phyloP scores from a whole-genome alignment of 2,888 invertebrate species.

The Eilema caniola region DNA sequence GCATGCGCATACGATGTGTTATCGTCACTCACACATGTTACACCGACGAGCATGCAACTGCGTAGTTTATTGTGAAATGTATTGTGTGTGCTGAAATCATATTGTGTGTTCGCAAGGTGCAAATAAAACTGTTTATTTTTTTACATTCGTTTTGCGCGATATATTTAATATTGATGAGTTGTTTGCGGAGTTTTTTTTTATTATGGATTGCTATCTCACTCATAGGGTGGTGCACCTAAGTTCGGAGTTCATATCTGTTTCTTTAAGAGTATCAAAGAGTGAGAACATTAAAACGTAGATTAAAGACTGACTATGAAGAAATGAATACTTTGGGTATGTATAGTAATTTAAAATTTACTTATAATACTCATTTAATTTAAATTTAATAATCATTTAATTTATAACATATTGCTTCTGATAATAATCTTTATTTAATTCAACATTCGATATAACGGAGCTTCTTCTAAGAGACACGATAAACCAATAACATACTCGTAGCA shows the following conservation, averaged over 20 bases:
- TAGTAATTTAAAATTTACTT: not conserved
- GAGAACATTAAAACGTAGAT: not conserved
- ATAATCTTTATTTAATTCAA: not conserved
- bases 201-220: not conserved
- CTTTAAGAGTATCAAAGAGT: not conserved
- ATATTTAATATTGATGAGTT: slow-evolving; percentile 8
- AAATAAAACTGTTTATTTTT: slow-evolving; percentile 30
- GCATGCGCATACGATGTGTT: slow-evolving; percentile 60
- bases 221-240: not conserved
- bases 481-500: slow-evolving; percentile 54
- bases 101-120: slow-evolving; percentile 39
- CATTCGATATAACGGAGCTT: slow-evolving; percentile 25
- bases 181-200: not conserved
- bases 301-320: not conserved
- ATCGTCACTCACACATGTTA: slow-evolving; percentile 59
- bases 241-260: not conserved
- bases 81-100: slow-evolving; percentile 57
- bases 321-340: not conserved
- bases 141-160: not conserved
- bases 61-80: slow-evolving; percentile 74
- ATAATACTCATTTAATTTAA: too few relatives aligned
- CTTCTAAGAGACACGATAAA: slow-evolving; percentile 47
- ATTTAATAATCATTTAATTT: too few relatives aligned
- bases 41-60: slow-evolving; percentile 71
- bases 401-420: not conserved